Base-by-base conservation (phyloP, 2,888 invertebrate genomes). In the Amphimallon solstitiale region DNA sequence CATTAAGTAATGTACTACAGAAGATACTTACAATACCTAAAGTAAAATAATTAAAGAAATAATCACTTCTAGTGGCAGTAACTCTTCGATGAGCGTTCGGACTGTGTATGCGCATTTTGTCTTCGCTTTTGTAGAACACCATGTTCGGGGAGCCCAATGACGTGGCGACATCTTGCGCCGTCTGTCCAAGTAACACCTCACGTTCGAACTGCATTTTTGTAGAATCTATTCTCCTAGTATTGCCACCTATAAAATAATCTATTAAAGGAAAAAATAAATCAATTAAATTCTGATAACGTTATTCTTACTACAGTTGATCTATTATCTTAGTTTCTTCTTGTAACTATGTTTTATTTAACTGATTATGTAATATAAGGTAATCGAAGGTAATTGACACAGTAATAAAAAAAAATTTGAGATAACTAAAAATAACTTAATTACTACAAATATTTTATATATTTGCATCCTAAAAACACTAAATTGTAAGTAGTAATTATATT, bases 41-140 rank as follows among this genome's bases (percentile, higher is more conserved):
- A 0, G 97, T 96, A 81, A 97, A 97, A 82, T 98, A 99, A 85
- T 99, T 99, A 84, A 95, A 98, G 86, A 99, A 98, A 84, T 97
- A 98, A 83, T 99, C 98, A 52, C 97, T 95, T 67, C 92, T 90
- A 72, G 90, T 90, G 68, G 90, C 89, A 67, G 92, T 87, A 66
- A 89, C 91, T 72, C 92, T 89, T 66, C 90, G 87, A 79, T 93
- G 91, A 9, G 93, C 91, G 76, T 92, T 92, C 37, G 95, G 93
- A 72, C 93, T 90, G 84, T 98, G 98, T 78, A 98, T 98, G 82
- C 95, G 92, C 98, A 99, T 98, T 86, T 98, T 99, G 82, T 99
- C 98, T 82, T 99, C 98, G 45, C 97, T 93, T 84, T 99, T 99
- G 85, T 94, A 99, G 85, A 96, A 98, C 1, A 97, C 91, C 64